These are phyloP conservation scores for Mamestra configurata DNA, from an alignment of 1,140 invertebrate genomes.

Conservation along the genomic window DNA sequence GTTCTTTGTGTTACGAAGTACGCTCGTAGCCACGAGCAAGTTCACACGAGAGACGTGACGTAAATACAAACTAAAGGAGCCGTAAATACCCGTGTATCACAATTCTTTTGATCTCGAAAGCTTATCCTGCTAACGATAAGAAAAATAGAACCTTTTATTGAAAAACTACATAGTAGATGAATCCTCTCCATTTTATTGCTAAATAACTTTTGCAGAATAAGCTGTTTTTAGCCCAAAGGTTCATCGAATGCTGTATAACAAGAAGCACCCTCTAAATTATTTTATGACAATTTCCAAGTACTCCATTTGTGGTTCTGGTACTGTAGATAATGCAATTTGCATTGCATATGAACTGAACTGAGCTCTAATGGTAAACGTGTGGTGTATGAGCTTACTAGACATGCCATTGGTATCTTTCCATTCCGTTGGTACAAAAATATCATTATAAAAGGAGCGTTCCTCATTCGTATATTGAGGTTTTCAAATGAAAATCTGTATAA, in stretches of 20 bases:
- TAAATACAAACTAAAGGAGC: neutral
- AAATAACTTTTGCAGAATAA: no score
- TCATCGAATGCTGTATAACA: no score
- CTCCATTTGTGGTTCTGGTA: neutral
- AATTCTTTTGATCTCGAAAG: conserved; percentile 13
- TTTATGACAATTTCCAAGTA: neutral
- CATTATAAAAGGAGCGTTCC: no score
- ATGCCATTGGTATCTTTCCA: no score
- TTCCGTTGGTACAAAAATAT: no score
- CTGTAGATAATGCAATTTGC: conserved; percentile 10
- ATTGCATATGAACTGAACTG: conserved; percentile 12
- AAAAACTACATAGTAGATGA: no score
- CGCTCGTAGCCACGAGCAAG: neutral
- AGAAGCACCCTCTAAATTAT: neutral
- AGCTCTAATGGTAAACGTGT: conserved; percentile 7
- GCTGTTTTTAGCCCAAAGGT: no score
- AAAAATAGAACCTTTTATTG: neutral
- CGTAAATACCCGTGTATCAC: conserved; percentile 22
- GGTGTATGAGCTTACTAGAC: no score
- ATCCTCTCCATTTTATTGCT: no score
- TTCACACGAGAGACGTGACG: neutral
- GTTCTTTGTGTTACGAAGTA: conserved; percentile 7
- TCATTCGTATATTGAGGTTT: no score
- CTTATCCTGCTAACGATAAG: neutral
- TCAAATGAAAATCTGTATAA: no score